These are phyloP conservation scores for Yponomeuta plumbellus DNA, from an alignment of 2,888 invertebrate species.

Conservation along the genomic window DNA sequence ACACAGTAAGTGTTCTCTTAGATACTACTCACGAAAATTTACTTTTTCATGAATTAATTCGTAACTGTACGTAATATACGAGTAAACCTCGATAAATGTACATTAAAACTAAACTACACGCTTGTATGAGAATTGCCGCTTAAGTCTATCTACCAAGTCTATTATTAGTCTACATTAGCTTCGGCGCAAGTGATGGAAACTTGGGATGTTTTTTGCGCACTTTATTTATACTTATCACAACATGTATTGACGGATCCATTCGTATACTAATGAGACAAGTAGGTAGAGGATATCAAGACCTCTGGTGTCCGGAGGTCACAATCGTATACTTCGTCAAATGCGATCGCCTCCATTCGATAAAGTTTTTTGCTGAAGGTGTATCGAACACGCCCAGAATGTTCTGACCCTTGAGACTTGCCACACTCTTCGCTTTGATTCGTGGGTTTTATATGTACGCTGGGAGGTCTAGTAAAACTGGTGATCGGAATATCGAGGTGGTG, in stretches of 20 bases:
- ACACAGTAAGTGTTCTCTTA: too few species aligned
- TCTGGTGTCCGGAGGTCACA: conserved; percentile 14
- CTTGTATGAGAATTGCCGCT: too few species aligned
- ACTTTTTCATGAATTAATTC: too few species aligned
- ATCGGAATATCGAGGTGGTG: conserved; percentile 46
- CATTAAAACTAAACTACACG: too few species aligned
- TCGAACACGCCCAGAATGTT: conserved; percentile 20
- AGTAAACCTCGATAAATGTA: too few species aligned
- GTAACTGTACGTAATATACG: too few species aligned
- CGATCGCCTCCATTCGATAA: conserved; percentile 8
- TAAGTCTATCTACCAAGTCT: too few species aligned
- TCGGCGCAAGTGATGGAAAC: too few species aligned
- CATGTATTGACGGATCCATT: neutral
- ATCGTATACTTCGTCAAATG: conserved; percentile 2
- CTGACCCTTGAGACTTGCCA: conserved; percentile 30
- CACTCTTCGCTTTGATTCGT: conserved; percentile 19
- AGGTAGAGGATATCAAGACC: conserved; percentile 13
- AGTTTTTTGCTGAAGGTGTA: conserved; percentile 11
- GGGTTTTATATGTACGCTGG: conserved; percentile 24
- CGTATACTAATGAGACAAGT: neutral
- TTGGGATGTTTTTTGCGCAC: neutral
- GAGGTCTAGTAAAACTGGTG: conserved; percentile 41
- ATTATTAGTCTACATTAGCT: too few species aligned
- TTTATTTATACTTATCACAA: neutral
- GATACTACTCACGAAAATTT: too few species aligned